A percentile compares a stretch with the other conserved stretches of the same genome.
phyloP scores from a whole-genome alignment of 2,113 vertebrate genomes.

The Numida meleagris region DNA sequence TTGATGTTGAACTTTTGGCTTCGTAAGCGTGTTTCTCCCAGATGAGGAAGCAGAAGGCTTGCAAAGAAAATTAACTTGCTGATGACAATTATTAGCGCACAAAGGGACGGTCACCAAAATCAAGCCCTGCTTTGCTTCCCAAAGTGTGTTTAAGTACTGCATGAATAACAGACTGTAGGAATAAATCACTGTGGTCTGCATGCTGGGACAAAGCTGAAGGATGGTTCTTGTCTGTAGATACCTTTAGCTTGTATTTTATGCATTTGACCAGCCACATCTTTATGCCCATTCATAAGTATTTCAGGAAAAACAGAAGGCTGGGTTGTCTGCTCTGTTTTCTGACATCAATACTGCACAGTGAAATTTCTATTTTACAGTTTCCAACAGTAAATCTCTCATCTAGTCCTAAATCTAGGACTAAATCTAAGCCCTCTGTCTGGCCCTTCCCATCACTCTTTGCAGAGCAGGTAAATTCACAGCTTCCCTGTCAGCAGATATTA shows the following conservation, averaged over 20 bases:
- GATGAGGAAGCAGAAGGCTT: conserved; percentile 10
- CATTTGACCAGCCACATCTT: background rate
- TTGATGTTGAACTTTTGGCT: background rate
- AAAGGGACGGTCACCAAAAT: background rate
- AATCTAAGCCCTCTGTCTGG: background rate
- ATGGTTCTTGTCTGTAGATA: background rate
- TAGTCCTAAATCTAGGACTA: background rate
- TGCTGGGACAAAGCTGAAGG: background rate
- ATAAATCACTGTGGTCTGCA: background rate
- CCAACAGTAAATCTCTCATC: conserved; percentile 1
- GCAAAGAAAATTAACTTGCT: conserved; percentile 8
- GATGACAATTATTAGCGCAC: conserved; percentile 35
- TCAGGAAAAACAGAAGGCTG: background rate
- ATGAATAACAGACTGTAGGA: background rate
- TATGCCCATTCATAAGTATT: background rate
- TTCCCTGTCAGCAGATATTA: background rate
- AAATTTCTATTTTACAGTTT: background rate
- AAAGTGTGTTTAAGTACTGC: background rate
- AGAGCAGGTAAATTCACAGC: background rate
- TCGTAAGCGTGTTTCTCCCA: background rate
- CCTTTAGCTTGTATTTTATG: background rate
- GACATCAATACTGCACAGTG: background rate
- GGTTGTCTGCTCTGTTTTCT: background rate
- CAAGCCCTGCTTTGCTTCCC: background rate
- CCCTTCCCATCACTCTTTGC: background rate